phyloP scores from a whole-genome alignment of 2,888 invertebrate genomes.

The Petrolisthes manimaculis region DNA sequence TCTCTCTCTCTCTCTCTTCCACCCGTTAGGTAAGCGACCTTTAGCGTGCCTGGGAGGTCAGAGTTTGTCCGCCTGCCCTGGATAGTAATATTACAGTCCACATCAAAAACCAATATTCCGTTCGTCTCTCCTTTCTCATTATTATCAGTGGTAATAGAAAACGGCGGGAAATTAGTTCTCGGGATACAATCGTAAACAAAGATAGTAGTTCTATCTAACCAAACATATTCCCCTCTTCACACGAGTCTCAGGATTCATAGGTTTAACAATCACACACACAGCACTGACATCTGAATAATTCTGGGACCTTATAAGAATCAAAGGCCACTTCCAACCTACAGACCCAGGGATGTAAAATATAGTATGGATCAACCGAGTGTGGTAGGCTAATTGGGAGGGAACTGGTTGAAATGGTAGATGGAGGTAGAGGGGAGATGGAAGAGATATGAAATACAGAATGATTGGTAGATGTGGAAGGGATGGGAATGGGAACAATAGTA shows the following conservation, averaged over 20 bases:
- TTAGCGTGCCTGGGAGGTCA: too few species aligned
- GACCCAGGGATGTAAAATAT: background rate
- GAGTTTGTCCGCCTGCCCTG: too few species aligned
- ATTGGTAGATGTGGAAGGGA: background rate
- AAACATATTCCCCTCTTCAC: too few species aligned
- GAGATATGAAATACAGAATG: background rate
- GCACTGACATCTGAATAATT: background rate
- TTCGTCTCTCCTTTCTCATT: too few species aligned
- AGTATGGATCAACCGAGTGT: background rate
- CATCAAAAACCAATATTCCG: too few species aligned
- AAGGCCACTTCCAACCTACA: background rate
- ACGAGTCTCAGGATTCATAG: too few species aligned
- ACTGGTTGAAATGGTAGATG: background rate
- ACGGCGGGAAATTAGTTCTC: too few species aligned
- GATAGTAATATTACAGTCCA: too few species aligned
- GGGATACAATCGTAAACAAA: too few species aligned
- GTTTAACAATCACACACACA: too few species aligned
- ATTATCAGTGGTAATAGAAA: too few species aligned
- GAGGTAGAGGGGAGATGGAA: background rate
- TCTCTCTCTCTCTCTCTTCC: constrained; percentile 3
- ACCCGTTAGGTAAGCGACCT: background rate
- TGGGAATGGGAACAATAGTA: background rate
- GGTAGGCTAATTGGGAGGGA: background rate
- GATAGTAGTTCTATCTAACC: too few species aligned
- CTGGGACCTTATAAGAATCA: background rate